These are phyloP conservation scores for Mesaphorura yosii DNA, from an alignment of 1,140 invertebrate species.

Conservation along the genomic window DNA sequence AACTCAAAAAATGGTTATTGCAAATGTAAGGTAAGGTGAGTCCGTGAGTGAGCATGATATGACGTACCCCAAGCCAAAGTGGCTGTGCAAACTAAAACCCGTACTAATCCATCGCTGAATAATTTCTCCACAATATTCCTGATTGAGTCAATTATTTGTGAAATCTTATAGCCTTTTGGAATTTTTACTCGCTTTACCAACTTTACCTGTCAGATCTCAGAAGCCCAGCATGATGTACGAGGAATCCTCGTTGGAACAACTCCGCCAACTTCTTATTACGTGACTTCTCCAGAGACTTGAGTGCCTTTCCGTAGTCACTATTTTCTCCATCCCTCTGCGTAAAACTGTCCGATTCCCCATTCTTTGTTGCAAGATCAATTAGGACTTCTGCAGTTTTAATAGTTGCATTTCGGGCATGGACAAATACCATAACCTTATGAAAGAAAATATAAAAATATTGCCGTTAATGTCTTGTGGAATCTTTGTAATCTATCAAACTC, in stretches of 20 bases:
- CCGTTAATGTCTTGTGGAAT: neutral
- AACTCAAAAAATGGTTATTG: too few relatives aligned
- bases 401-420: conserved; percentile 94
- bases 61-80: conserved; percentile 99
- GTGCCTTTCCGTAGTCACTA: conserved; percentile 43
- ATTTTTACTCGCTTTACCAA: too few relatives aligned
- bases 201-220: conserved; percentile 63
- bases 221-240: conserved; percentile 95
- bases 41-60: too few relatives aligned
- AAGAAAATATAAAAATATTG: conserved; percentile 5
- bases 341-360: conserved; percentile 57
- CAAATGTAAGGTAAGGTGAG: too few relatives aligned
- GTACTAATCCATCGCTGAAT: conserved; percentile 77
- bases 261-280: conserved; percentile 64
- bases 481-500: too few relatives aligned
- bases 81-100: conserved; percentile 91
- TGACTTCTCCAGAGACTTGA: conserved; percentile 53
- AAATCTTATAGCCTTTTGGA: neutral
- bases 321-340: conserved; percentile 44
- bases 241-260: conserved; percentile 77
- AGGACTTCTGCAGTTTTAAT: conserved; percentile 68
- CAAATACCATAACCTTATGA: conserved; percentile 88
- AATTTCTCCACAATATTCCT: conserved; percentile 75
- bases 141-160: conserved; percentile 32
- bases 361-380: conserved; percentile 60